Evolutionary conservation across 2,113 vertebrate species (phyloP).

Genomic region (Solea senegalensis): DNA sequence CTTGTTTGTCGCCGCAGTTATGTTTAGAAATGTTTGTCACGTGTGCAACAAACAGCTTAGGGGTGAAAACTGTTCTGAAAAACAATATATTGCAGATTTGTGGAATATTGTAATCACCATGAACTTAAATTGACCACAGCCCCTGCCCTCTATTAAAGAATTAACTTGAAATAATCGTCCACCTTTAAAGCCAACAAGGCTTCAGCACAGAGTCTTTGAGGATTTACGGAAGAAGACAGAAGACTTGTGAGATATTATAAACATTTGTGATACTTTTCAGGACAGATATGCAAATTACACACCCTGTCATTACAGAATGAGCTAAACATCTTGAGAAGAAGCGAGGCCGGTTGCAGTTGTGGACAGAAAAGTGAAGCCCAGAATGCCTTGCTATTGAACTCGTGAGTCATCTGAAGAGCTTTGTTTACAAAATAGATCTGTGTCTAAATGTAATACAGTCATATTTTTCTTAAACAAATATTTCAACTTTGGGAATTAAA

Average conservation of each 20-base stretch:
- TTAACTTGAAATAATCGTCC: neutral
- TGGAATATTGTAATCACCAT: neutral
- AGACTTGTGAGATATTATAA: neutral
- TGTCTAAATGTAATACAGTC: conserved; percentile 12
- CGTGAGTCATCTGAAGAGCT: conserved; percentile 37
- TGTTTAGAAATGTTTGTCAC: neutral
- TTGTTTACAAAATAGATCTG: conserved; percentile 30
- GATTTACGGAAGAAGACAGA: no score
- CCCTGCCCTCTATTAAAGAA: neutral
- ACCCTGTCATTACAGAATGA: neutral
- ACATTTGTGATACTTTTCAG: neutral
- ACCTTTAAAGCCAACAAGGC: no score
- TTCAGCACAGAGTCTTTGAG: neutral
- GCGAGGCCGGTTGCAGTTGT: conserved; percentile 3
- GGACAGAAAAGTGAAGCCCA: conserved; percentile 24
- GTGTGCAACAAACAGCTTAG: conserved; percentile 1
- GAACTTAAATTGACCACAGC: neutral
- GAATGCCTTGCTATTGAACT: conserved; percentile 14
- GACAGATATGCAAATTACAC: neutral
- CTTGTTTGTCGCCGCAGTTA: conserved; percentile 13
- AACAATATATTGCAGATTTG: neutral
- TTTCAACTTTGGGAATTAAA: conserved; percentile 9
- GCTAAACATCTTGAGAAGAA: conserved; percentile 16
- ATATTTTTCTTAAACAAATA: conserved; percentile 38
- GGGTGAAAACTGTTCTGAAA: neutral